A percentile compares a stretch with the other conserved stretches of the same genome.
These are phyloP conservation scores for Drosophila cardini DNA, from an alignment of 1,140 invertebrate species.

Conservation along the genomic window DNA sequence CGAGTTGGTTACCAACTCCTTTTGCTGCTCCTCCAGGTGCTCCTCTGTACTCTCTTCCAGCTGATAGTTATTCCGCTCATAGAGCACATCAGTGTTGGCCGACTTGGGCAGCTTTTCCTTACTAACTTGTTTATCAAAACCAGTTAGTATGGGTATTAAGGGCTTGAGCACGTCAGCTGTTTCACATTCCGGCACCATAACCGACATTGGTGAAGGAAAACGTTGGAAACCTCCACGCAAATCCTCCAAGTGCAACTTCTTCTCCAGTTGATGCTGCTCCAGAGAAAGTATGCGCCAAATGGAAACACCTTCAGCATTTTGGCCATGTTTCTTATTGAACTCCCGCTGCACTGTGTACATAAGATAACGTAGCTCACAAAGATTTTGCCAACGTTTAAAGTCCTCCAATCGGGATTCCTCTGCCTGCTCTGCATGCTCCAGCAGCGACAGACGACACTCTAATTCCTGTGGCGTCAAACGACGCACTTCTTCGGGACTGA, in stretches of 20 bases:
- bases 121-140: not conserved
- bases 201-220: constrained; percentile 60
- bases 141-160: constrained; percentile 23
- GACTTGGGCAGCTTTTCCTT: not conserved
- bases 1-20: not conserved
- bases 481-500: constrained; percentile 46
- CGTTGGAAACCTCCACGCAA: constrained; percentile 28
- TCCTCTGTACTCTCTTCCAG: not conserved
- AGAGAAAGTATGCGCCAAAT: constrained; percentile 58
- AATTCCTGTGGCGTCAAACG: constrained; percentile 35
- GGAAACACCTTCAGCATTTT: constrained; percentile 1
- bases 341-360: constrained; percentile 63
- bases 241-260: constrained; percentile 27
- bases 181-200: constrained; percentile 36
- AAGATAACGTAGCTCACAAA: constrained; percentile 48
- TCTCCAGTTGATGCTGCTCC: constrained; percentile 52
- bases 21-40: not conserved
- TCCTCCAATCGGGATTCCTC: constrained; percentile 8
- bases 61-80: not conserved
- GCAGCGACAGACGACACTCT: not conserved
- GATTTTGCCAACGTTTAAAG: constrained; percentile 54
- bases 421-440: constrained; percentile 6
- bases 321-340: constrained; percentile 25
- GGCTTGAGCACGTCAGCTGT: constrained; percentile 3
- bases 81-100: not conserved